Percentiles rank a stretch among this genome's conserved stretches.
These are phyloP conservation scores for Cephus cinctus DNA, from an alignment of 1,140 invertebrate species.

Conservation along the genomic window DNA sequence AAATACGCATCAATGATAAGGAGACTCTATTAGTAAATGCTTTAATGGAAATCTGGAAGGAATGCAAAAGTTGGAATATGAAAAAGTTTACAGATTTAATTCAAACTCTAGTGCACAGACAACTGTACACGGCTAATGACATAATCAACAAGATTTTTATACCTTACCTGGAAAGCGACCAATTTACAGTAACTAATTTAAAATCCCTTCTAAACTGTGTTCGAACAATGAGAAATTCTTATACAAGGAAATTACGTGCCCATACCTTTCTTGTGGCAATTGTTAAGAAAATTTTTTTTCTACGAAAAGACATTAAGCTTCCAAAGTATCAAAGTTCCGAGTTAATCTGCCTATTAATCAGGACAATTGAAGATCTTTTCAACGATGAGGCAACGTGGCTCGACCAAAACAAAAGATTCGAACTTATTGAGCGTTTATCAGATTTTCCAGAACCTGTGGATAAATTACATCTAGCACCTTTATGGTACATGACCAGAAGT, in stretches of 20 bases:
- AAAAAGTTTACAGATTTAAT: conserved; percentile 31
- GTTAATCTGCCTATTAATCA: conserved; percentile 14
- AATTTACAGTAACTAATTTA: conserved; percentile 16
- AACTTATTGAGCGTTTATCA: too few species aligned
- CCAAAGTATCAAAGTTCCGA: conserved; percentile 20
- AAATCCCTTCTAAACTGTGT: conserved; percentile 19
- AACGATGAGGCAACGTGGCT: neutral
- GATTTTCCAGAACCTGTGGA: conserved; percentile 34
- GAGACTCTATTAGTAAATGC: conserved; percentile 9
- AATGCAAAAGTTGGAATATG: conserved; percentile 18
- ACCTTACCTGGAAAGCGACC: conserved; percentile 25
- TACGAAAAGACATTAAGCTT: conserved; percentile 18
- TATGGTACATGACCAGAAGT: conserved; percentile 9
- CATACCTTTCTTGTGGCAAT: too few species aligned
- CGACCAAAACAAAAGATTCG: too few species aligned
- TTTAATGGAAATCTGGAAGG: conserved; percentile 25
- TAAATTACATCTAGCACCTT: conserved; percentile 22
- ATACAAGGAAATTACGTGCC: too few species aligned
- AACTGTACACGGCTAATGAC: conserved; percentile 22
- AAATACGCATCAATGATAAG: conserved; percentile 23
- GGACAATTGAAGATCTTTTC: conserved; percentile 16
- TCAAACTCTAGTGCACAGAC: conserved; percentile 10
- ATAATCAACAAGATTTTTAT: conserved; percentile 37
- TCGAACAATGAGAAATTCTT: too few species aligned
- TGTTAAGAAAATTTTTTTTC: conserved; percentile 21